phyloP scores from a whole-genome alignment of 2,113 vertebrate genomes.

The Agapornis roseicollis region DNA sequence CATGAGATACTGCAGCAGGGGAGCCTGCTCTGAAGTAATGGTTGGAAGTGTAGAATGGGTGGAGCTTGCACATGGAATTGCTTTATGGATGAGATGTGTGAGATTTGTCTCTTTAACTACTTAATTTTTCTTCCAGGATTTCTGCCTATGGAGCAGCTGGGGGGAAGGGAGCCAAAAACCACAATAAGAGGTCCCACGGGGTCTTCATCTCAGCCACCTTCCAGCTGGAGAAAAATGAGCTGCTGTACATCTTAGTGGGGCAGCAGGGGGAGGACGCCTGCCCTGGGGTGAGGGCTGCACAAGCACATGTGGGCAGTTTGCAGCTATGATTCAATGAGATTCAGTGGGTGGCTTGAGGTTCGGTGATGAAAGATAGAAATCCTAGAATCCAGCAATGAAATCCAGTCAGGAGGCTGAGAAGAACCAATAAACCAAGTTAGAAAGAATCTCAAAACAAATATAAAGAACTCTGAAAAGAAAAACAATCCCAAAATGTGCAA shows the following conservation, averaged over 20 bases:
- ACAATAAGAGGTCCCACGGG: slow-evolving; percentile 86
- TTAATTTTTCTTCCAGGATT: slow-evolving; percentile 75
- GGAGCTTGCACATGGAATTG: not conserved
- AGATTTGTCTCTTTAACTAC: not conserved
- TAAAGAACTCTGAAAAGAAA: slow-evolving; percentile 8
- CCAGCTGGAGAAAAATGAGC: slow-evolving; percentile 81
- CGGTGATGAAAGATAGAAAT: not conserved
- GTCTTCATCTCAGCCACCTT: slow-evolving; percentile 88
- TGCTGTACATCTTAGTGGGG: slow-evolving; percentile 87
- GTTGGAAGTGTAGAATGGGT: not conserved
- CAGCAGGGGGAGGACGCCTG: slow-evolving; percentile 91
- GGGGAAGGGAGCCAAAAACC: slow-evolving; percentile 89
- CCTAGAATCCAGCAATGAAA: not conserved
- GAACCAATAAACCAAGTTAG: not conserved
- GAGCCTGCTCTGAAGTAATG: not conserved
- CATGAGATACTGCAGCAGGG: not conserved
- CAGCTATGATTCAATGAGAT: not conserved
- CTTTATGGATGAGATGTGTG: not conserved
- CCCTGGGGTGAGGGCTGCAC: slow-evolving; percentile 79
- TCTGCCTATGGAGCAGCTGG: slow-evolving; percentile 88
- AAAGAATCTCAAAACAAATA: slow-evolving; percentile 5
- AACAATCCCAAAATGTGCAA: not conserved
- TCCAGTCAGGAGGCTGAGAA: not conserved
- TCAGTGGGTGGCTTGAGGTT: not conserved
- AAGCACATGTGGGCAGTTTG: not conserved